Base-by-base conservation (phyloP, 2,113 vertebrate genomes). In the Barbus barbus region DNA sequence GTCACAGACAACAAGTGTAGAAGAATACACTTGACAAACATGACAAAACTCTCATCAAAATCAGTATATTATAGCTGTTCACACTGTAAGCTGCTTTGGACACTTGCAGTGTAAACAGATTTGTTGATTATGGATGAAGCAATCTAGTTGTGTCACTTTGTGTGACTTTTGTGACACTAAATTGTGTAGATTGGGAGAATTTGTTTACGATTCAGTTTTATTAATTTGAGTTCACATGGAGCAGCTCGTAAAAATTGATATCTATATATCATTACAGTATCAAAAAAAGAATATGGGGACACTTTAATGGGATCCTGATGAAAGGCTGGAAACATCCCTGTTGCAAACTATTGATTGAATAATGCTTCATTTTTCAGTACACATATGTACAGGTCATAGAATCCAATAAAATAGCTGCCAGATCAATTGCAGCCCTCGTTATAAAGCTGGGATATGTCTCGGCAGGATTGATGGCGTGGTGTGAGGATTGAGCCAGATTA, bases 401-500 rank as follows among this genome's bases (percentile, higher is more conserved):
- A 16, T 75, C 41, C 13, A 31, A 51, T 75, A 51, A 46, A 48
- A 51, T 51, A 26, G 22, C 44, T 75, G 46, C 41, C 73, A 51
- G 36, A 78, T 58, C 20, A 61, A 81, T 22, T 65, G 24, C 24
- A 16, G 41, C 24, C 61, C 4, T 41, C 9, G 26, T 65, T 51
- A 9, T 26, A 41, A 22, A 28, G 26, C 33, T 63, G 14, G 77
- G 36, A 65, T 26, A 36, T n/a, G 78, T 80, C 24, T 48, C 38
- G 31, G 79, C 61, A 71, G 41, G 63, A 67, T 33, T 80, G 60
- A 80, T 80, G 11, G 58, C 26, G 7, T 80, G 61, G 72, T 72
- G 78, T 46, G 28, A 51, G 69, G 82, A 61, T 74, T 67, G 33
- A 65, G 61, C 8, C 51, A 41, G 44, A 81, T 69, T 80, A 81